Evolutionary conservation across 2,113 vertebrate species (phyloP).

Genomic region (Campylomormyrus tamandua): DNA sequence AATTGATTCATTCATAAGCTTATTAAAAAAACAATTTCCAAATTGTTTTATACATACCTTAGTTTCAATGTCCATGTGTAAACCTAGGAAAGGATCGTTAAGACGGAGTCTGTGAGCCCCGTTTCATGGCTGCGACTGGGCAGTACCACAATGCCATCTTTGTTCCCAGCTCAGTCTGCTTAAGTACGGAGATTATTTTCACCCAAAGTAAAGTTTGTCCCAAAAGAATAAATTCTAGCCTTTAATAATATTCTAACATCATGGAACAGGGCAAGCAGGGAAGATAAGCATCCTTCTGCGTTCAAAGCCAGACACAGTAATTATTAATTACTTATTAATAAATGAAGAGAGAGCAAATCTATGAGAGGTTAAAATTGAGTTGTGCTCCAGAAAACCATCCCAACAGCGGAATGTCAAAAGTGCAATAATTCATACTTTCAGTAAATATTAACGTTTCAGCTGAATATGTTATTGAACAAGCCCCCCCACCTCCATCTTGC

Average conservation of each 20-base stretch:
- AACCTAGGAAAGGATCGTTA: not conserved
- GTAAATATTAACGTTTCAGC: slow-evolving; percentile 11
- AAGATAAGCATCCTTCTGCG: not conserved
- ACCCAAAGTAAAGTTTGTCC: slow-evolving; percentile 12
- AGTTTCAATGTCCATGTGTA: slow-evolving; percentile 37
- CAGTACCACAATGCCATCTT: slow-evolving; percentile 45
- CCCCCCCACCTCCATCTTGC: not conserved
- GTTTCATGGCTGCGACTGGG: slow-evolving; percentile 41
- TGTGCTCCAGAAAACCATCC: not conserved
- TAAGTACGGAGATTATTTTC: slow-evolving; percentile 41
- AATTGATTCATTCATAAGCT: not conserved
- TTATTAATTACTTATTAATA: not conserved
- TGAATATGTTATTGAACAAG: not conserved
- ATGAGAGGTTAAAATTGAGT: not conserved
- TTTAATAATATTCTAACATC: slow-evolving; percentile 4
- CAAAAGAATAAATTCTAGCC: slow-evolving; percentile 13
- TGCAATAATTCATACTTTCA: slow-evolving; percentile 16
- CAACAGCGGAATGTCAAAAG: not conserved
- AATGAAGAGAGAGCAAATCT: not conserved
- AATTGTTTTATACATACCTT: slow-evolving; percentile 6
- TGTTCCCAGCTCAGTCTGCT: slow-evolving; percentile 38
- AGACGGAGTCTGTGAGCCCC: slow-evolving; percentile 35
- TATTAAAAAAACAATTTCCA: not conserved
- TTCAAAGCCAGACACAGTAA: not conserved
- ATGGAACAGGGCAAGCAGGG: not conserved